Percentiles rank a stretch among this genome's conserved stretches.
phyloP scores from a whole-genome alignment of 2,113 vertebrate species.

The Calidris pygmaea region DNA sequence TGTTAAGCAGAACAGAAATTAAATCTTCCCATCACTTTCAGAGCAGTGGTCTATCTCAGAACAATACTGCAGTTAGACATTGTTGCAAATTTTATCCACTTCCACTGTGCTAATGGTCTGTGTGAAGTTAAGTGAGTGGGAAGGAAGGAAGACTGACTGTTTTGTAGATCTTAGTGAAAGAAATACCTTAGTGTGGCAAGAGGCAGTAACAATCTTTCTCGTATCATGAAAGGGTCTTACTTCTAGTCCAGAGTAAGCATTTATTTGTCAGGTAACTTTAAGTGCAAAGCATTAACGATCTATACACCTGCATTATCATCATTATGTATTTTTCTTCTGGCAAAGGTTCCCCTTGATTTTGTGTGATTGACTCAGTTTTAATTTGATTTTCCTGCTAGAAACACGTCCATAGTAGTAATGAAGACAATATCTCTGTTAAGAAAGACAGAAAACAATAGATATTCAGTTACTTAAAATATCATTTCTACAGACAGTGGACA shows the following conservation, averaged over 20 bases:
- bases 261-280: background rate
- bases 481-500: background rate
- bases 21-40: conserved; percentile 31
- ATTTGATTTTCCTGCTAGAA: background rate
- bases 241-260: background rate
- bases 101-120: background rate
- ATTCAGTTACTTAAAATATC: background rate
- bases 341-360: background rate
- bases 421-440: background rate
- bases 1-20: conserved; percentile 41
- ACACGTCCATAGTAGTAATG: rapidly evolving
- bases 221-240: background rate
- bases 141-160: background rate
- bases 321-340: background rate
- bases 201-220: background rate
- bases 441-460: background rate
- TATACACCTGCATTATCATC: background rate
- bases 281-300: background rate
- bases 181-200: background rate
- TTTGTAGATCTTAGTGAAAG: background rate
- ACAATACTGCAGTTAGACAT: background rate
- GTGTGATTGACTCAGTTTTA: background rate
- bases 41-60: background rate
- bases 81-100: background rate
- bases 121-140: background rate